Evolutionary conservation across 2,113 vertebrate genomes (phyloP), one percentile per base, ranked within the genome.

Genomic region (Gnathonemus longibarbis): DNA sequence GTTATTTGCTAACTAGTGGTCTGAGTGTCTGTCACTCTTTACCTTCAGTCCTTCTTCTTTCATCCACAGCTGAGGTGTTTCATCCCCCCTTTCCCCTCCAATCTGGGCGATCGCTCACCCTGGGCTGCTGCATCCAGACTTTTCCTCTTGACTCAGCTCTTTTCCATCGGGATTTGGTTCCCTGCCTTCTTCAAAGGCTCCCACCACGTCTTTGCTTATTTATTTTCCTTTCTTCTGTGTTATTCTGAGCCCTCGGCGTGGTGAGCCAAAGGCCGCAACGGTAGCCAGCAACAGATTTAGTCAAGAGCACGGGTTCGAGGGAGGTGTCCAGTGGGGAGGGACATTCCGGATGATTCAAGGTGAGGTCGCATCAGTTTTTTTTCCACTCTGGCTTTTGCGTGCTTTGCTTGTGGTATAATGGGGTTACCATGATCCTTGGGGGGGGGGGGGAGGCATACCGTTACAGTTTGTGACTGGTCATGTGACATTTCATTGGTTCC

Each of bases 261-360:
- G 39, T 35, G 53, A 19, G 87, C 87, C 87, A 88, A 88, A 27
- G 87, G 42, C 87, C 5, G 58, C 56, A n/a, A 66, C 56, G 8
- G 87, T 88, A 66, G 87, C 56, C 87, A 27, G 42, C 19, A 10
- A 70, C 87, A 88, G 56, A 66, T 66, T 58, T 58, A 88, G 42
- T 48, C 19, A 88, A 62, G 17, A 13, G 52, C 52, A 11, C 1
- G 8, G 31, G 87, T 8, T 19, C 1, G 50, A 50, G 31, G 49
- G 50, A 49, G 24, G 50, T 7, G 52, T 5, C 39, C 35, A 31
- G 3, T 7, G 11, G 5, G 4, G 56, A 24, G 56, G 56, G 15
- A n/a, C 39, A 24, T 56, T 24, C 7, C 1, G 19, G 31, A 27
- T 9, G 7, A 27, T 56, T 88, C 39, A n/a, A 27, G 87, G 87